Percentiles rank a stretch among this genome's conserved stretches.
Evolutionary conservation across 2,113 vertebrate species (phyloP).

Genomic region (Gasterosteus nipponicus): DNA sequence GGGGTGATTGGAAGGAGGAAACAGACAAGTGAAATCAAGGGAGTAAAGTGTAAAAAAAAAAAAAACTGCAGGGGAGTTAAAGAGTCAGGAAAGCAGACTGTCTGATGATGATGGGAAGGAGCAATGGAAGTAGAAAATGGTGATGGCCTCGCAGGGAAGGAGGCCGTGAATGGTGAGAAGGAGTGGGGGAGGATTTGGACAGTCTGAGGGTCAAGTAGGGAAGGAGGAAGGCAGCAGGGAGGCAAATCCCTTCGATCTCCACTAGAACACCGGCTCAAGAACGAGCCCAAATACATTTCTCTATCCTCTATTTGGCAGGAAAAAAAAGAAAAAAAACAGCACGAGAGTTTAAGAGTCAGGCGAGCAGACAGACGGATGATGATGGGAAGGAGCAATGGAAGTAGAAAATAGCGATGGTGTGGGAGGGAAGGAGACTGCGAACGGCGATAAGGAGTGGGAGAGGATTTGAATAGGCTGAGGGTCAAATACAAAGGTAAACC

Average conservation of each 20-base stretch:
- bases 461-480: constrained; percentile 49
- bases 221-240: constrained; percentile 45
- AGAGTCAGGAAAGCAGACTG: constrained; percentile 43
- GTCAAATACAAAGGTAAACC: constrained; percentile 56
- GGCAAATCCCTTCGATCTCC: constrained; percentile 50
- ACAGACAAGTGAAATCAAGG: constrained; percentile 50
- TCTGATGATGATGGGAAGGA: constrained; percentile 45
- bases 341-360: constrained; percentile 29
- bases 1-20: constrained; percentile 35
- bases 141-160: constrained; percentile 24
- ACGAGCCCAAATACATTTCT: constrained; percentile 31
- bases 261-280: constrained; percentile 44
- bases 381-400: constrained; percentile 37
- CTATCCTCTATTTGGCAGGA: neutral
- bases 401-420: constrained; percentile 34
- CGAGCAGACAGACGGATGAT: constrained; percentile 50
- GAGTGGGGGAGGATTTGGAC: constrained; percentile 48
- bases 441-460: constrained; percentile 36
- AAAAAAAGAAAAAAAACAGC: constrained; percentile 31
- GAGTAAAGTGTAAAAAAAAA: constrained; percentile 30
- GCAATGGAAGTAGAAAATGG: constrained; percentile 41
- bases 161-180: constrained; percentile 22
- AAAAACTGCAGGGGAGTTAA: constrained; percentile 32
- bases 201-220: constrained; percentile 50
- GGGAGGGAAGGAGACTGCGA: constrained; percentile 26